Conservation (phyloP, 2,888 invertebrate species). For the Anthophora plumipes region DNA sequence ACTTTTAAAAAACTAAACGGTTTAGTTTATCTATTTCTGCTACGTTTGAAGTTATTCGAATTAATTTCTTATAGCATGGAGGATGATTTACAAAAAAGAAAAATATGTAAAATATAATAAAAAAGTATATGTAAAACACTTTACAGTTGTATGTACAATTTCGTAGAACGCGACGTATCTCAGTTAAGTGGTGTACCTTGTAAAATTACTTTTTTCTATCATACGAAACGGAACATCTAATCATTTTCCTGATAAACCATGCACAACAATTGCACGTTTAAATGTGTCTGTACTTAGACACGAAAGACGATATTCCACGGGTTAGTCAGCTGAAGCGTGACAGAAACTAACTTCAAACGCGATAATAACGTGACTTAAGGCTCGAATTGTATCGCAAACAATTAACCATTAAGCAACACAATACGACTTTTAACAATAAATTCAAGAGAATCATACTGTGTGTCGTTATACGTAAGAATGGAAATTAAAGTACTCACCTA, state of each 20-base stretch:
- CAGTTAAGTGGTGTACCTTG: too few species aligned
- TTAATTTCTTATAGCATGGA: too few species aligned
- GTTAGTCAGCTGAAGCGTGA: slow-evolving; percentile 7
- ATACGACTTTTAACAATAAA: neutral
- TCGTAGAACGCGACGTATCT: too few species aligned
- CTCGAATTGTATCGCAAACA: neutral
- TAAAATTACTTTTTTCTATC: neutral
- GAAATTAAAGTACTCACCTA: slow-evolving; percentile 72
- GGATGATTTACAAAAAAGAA: too few species aligned
- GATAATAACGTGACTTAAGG: slow-evolving; percentile 5
- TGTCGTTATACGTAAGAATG: neutral
- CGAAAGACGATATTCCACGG: neutral
- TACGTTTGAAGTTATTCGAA: too few species aligned
- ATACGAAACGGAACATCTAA: neutral
- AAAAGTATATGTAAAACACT: too few species aligned
- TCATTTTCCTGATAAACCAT: neutral
- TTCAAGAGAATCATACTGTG: neutral
- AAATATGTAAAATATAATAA: too few species aligned
- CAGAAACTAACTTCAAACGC: neutral
- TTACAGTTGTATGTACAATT: too few species aligned
- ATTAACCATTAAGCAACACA: slow-evolving; percentile 1
- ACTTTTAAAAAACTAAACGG: too few species aligned
- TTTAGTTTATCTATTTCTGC: too few species aligned
- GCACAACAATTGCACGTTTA: too few species aligned
- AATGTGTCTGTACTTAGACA: neutral